These are phyloP conservation scores for Saimiri boliviensis DNA, from an alignment of 2,113 vertebrate genomes.

Conservation along the genomic window DNA sequence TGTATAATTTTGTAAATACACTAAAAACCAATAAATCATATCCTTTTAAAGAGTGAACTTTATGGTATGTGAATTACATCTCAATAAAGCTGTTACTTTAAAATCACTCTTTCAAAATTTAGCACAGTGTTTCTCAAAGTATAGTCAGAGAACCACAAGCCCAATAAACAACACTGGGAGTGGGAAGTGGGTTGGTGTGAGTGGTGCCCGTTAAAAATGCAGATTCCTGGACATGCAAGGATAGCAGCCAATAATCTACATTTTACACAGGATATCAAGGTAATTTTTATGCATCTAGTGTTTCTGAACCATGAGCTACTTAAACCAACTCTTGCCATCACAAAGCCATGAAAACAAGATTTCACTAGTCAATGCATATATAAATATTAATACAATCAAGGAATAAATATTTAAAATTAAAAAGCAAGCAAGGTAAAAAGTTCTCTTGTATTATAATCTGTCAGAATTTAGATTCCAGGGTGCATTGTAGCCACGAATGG, in stretches of 20 bases:
- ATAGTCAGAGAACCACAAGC: neutral
- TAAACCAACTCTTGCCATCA: slow-evolving; percentile 20
- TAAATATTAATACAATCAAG: neutral
- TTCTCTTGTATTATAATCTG: neutral
- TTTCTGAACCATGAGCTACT: neutral
- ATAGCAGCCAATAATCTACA: neutral
- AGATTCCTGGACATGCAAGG: neutral
- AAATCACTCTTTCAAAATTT: neutral
- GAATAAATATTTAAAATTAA: slow-evolving; percentile 21
- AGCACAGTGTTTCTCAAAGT: neutral
- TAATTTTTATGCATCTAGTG: neutral
- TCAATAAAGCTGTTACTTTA: slow-evolving; percentile 7
- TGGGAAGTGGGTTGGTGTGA: neutral
- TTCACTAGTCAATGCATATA: neutral
- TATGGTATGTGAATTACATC: neutral
- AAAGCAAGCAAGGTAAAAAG: neutral
- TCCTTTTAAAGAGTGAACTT: neutral
- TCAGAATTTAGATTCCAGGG: neutral
- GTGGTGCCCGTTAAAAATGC: neutral
- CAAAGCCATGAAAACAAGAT: neutral
- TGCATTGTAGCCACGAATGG: neutral
- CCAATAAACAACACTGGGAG: neutral
- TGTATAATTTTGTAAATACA: neutral
- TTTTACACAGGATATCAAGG: neutral
- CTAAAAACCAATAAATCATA: neutral